Evolutionary conservation across 1,140 invertebrate species (phyloP).

Genomic region (Drosophila truncata): DNA sequence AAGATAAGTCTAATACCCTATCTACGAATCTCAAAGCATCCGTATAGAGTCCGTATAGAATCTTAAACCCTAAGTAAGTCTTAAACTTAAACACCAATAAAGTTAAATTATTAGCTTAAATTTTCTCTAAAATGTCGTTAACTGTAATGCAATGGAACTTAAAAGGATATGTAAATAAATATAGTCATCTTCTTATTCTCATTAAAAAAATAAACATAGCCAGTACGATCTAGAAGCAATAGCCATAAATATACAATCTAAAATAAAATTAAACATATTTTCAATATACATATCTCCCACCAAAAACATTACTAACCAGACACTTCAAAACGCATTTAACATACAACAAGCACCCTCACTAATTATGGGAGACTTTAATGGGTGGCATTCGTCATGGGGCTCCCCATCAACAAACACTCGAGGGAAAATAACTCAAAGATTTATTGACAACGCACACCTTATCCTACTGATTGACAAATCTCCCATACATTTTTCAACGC

Average conservation of each 20-base stretch:
- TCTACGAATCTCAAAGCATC: not conserved
- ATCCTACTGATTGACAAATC: not conserved
- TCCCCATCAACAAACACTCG: slow-evolving; percentile 15
- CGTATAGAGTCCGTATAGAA: not conserved
- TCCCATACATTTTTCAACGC: slow-evolving; percentile 20
- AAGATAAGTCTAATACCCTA: not conserved
- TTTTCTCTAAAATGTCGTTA: not conserved
- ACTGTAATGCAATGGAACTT: not conserved
- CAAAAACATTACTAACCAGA: no score
- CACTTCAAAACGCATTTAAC: no score
- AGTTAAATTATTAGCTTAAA: no score
- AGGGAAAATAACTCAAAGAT: slow-evolving; percentile 19
- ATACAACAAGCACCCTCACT: no score
- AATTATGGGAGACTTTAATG: no score
- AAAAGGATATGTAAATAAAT: no score
- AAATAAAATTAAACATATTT: not conserved
- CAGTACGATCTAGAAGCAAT: not conserved
- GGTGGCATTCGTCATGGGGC: no score
- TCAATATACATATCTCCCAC: no score
- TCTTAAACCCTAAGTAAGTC: not conserved
- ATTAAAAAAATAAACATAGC: no score
- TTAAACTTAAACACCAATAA: slow-evolving; percentile 5
- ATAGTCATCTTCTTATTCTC: no score
- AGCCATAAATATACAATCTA: slow-evolving; percentile 9
- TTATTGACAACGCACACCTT: not conserved